Base-by-base conservation (phyloP, 2,113 vertebrate species). In the Drymodes brunneopygia region DNA sequence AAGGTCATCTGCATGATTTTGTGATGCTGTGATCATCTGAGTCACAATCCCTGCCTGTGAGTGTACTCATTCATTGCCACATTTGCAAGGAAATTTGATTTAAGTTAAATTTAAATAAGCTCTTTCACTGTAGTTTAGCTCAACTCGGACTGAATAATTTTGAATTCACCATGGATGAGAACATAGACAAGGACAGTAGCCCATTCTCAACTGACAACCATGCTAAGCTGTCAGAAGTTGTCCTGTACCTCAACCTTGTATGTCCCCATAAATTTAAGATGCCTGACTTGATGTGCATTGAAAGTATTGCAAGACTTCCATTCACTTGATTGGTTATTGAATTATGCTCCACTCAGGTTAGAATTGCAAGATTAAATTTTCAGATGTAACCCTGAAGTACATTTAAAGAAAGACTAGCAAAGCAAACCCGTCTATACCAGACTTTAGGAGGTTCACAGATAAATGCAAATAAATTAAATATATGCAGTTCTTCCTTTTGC, bases 71-170 rank as follows among this genome's bases (percentile, higher is more conserved):
- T 44, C 11, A 0, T 56, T 64, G 40, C 33, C 31, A 40, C 13
- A 87, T 92, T 95, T 90, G 53, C 44, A 92, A 75, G 48, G 35
- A 90, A 87, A 90, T 79, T 61, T 77, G 17, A 70, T 88, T 92
- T 81, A 67, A n/a, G 57, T 90, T 90, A 91, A 56, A 95, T 91
- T 91, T 85, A 72, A 91, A 79, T 79, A 87, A 80, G 53, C 7
- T 71, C 27, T 91, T 91, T 81, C 40, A 8, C 22, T 73, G 48
- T 42, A 53, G 31, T 71, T 82, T 82, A 93, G 62, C 69, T 94
- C 36, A 77, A 7, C 31, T 69, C 78, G 42, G 47, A 48, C 27
- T 86, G 50, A 80, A 47, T 65, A 57, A 88, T 72, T 93, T 82
- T 69, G 17, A 67, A 77, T 92, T 93, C 58, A 77, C 81, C 2